Base-by-base conservation (phyloP, 1,140 invertebrate genomes). In the Coenobita brevimanus region DNA sequence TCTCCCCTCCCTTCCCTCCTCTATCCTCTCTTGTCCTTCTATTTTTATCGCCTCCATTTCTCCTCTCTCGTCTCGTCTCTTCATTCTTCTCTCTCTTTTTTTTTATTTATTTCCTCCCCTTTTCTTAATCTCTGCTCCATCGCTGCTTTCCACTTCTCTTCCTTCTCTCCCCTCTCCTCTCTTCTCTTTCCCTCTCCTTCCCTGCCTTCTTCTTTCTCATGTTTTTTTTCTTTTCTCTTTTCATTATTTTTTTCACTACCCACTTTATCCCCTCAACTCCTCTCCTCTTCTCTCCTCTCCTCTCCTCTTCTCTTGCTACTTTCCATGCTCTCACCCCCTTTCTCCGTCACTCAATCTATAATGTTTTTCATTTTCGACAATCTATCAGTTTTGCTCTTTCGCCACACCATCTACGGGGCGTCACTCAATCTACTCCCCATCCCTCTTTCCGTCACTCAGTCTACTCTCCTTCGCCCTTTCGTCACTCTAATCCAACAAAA, bases 401-500 rank as follows among this genome's bases (percentile, higher is more conserved):
- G 15, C 33, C 21, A 21, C 67, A 24, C 30, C 67, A 15, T 71
- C 21, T 21, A 1, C 4, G 10, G 8, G 21, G 21, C 4, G 3
- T n/a, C 3, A n/a, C n/a, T 6, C 36, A n/a, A 3, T 33, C 17
- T n/a, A 15, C 73, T 27, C 41, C 73, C 41, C 43, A 8, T 50
- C 50, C 46, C 30, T 43, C 30, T n/a, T n/a, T 38, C 67, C 41
- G 33, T n/a, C 54, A 10, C 54, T 57, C n/a, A 10, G 54, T 62
- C 30, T 71, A 1, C 76, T 30, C 76, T n/a, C 46, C 46, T 57
- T 8, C 41, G 33, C n/a, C 50, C 76, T 17, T 79, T 24, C 30
- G 27, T 78, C 73, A 27, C 30, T 41, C 60, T n/a, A 62, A 80
- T 36, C 41, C 41, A 41, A 73, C 2, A 73, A 73, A 73, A 73